phyloP scores from a whole-genome alignment of 2,113 vertebrate genomes.

The Zeus faber region DNA sequence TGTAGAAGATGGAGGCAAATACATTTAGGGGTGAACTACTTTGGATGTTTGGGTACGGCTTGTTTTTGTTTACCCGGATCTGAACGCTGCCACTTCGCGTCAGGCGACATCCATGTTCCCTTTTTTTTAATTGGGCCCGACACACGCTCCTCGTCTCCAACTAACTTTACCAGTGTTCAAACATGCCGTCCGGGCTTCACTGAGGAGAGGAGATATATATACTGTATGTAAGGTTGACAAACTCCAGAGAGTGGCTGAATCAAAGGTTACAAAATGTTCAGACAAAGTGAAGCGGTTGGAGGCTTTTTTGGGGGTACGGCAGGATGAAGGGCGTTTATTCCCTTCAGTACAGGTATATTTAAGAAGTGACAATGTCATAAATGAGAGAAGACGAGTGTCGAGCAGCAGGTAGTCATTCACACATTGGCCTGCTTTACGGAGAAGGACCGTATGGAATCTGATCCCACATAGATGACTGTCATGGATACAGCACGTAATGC shows the following conservation, averaged over 20 bases:
- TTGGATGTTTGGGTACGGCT: slow-evolving; percentile 68
- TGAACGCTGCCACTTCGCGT: slow-evolving; percentile 68
- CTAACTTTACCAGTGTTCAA: slow-evolving; percentile 73
- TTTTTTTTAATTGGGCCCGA: slow-evolving; percentile 67
- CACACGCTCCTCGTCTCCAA: slow-evolving; percentile 68
- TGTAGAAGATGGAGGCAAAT: slow-evolving; percentile 22
- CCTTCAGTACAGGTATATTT: slow-evolving; percentile 30
- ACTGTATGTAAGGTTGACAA: slow-evolving; percentile 60
- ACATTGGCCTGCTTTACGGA: too few species aligned
- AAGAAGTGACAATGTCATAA: neutral
- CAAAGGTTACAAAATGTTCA: slow-evolving; percentile 76
- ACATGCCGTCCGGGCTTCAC: slow-evolving; percentile 66
- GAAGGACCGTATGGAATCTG: too few species aligned
- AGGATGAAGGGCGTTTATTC: slow-evolving; percentile 24
- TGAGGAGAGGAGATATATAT: slow-evolving; percentile 67
- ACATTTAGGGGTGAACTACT: slow-evolving; percentile 68
- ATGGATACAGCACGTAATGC: too few species aligned
- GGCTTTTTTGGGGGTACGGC: slow-evolving; percentile 21
- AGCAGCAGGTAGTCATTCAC: too few species aligned
- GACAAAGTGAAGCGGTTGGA: slow-evolving; percentile 44
- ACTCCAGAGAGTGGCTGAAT: slow-evolving; percentile 68
- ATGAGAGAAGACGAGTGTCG: neutral
- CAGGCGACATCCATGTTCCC: slow-evolving; percentile 47
- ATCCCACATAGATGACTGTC: too few species aligned
- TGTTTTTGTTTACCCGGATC: slow-evolving; percentile 71